Evolutionary conservation across 2,888 invertebrate species (phyloP), one percentile per base, ranked within the genome.

Genomic region (Noctua fimbriata): DNA sequence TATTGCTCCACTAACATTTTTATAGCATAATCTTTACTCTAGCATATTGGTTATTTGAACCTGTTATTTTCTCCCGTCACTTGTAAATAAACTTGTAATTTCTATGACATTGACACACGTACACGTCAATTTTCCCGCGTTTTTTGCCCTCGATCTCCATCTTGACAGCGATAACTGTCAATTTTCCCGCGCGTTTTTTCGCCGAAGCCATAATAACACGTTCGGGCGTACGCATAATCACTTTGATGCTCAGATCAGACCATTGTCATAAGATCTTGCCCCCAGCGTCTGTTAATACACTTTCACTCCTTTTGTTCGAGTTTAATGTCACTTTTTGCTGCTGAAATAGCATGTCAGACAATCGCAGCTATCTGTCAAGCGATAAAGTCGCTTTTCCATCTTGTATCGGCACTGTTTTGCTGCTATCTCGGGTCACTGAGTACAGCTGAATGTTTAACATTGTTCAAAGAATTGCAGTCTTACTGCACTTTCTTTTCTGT

Each of bases 261-360:
- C 87, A 91, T 90, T 92, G 92, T 93, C 89, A 88, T 91, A 87
- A 87, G 88, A 88, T 91, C 89, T 87, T 85, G 89, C 87, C 83
- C 73, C 84, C 65, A 69, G 85, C 74, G 60, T 69, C 82, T 74
- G 78, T 77, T 87, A 88, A 87, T 76, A 81, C 92, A 94, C 96
- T 95, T 95, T 95, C 95, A 92, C 95, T 94, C 91, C 93, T 93
- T 94, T 95, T 95, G 95, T 95, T 94, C 91, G 89, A 71, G 92
- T 92, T 91, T 90, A 91, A 92, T 90, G 91, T 91, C 91, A 92
- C 88, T 94, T 94, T 95, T 94, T 94, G 91, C 89, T 88, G 90
- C 89, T 91, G 90, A 92, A 92, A 93, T 94, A 93, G 92, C 93
- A 90, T 92, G 93, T 94, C 93, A 91, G 92, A 91, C 91, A 91